Evolutionary conservation across 1,140 invertebrate species (phyloP), one percentile per base, ranked within the genome.

Genomic region (Glomeris maerens): DNA sequence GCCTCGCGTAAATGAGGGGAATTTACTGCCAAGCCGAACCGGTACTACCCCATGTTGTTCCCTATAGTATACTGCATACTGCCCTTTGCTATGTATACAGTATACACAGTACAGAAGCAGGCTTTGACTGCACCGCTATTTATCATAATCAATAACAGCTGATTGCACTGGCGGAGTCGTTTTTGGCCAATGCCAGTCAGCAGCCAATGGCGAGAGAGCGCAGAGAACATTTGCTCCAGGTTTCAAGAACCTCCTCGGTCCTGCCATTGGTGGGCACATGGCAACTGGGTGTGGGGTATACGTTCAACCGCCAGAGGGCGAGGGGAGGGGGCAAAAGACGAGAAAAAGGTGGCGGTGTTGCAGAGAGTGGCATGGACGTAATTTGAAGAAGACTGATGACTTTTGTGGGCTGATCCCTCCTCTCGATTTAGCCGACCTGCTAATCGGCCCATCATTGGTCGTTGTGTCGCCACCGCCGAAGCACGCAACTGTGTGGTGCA

Each of bases 61-160:
- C n/a, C n/a, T n/a, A n/a, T n/a, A n/a, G n/a, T n/a, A n/a, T n/a
- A n/a, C n/a, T n/a, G n/a, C n/a, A n/a, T n/a, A n/a, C n/a, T n/a
- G n/a, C n/a, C n/a, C n/a, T n/a, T n/a, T n/a, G n/a, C n/a, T n/a
- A n/a, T n/a, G n/a, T n/a, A n/a, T n/a, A n/a, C n/a, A n/a, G n/a
- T n/a, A n/a, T n/a, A n/a, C n/a, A n/a, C n/a, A n/a, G n/a, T n/a
- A n/a, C n/a, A n/a, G n/a, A n/a, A n/a, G n/a, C n/a, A n/a, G n/a
- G n/a, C n/a, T n/a, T n/a, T n/a, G n/a, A n/a, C n/a, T n/a, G n/a
- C n/a, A n/a, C n/a, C n/a, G n/a, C n/a, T 42, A 42, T 42, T 42
- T 42, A 42, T 42, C 40, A 42, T 42, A 42, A 42, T 42, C 25
- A 42, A 42, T 42, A 42, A 42, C 40, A 42, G 40, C 17, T 42